Conservation (phyloP, 2,113 vertebrate species). For the Maccullochella peelii region DNA sequence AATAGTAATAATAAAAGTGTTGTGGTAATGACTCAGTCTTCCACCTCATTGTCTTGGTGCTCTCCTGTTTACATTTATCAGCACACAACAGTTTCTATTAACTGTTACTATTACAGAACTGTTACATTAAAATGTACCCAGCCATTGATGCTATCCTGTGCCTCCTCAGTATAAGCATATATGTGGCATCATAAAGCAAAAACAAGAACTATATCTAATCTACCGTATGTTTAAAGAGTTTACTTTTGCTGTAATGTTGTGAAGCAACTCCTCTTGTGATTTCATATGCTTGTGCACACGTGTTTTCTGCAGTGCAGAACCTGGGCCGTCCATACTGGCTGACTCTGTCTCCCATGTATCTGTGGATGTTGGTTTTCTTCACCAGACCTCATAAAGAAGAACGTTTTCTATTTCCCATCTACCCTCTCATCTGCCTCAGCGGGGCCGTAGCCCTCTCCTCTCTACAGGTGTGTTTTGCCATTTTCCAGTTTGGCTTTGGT, state of each 20-base stretch:
- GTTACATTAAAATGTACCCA: too few relatives aligned
- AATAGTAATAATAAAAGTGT: not conserved
- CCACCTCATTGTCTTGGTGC: not conserved
- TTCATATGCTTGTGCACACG: constrained; percentile 21
- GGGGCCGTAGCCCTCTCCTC: constrained; percentile 95
- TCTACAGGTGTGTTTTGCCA: constrained; percentile 87
- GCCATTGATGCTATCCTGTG: too few relatives aligned
- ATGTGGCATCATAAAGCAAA: not conserved
- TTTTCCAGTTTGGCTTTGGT: not conserved
- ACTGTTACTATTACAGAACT: not conserved
- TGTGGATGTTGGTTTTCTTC: constrained; percentile 99
- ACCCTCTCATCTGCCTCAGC: constrained; percentile 96
- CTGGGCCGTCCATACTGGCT: constrained; percentile 98
- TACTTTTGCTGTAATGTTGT: not conserved
- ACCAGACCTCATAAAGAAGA: constrained; percentile 97
- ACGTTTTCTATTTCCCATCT: constrained; percentile 96
- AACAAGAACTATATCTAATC: not conserved
- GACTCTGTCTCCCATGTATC: constrained; percentile 97
- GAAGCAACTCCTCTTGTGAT: constrained; percentile 7
- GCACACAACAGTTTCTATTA: not conserved
- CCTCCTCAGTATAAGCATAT: not conserved
- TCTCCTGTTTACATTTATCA: not conserved
- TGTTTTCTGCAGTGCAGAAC: constrained; percentile 93
- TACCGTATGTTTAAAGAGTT: not conserved
- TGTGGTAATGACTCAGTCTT: not conserved